These are phyloP conservation scores for Pollenia labialis DNA, from an alignment of 2,888 invertebrate genomes.

Conservation along the genomic window DNA sequence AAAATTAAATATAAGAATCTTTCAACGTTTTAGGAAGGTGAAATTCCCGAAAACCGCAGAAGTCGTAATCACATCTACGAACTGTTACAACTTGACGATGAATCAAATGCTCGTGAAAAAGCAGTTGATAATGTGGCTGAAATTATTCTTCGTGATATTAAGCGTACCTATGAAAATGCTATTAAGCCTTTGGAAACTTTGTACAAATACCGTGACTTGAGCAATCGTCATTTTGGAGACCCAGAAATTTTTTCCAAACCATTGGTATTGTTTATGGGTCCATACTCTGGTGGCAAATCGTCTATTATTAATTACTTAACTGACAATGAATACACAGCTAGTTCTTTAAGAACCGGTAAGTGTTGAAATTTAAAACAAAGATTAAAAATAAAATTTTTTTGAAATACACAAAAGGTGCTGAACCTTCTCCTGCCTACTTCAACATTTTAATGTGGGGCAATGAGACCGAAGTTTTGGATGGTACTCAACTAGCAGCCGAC, in stretches of 20 bases:
- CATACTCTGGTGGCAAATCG: constrained; percentile 98
- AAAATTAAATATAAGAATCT: not conserved
- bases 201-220: constrained; percentile 96
- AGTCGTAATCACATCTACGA: constrained; percentile 92
- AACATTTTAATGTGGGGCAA: constrained; percentile 96
- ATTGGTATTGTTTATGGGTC: constrained; percentile 96
- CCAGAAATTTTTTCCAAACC: constrained; percentile 98
- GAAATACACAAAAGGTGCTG: constrained; percentile 88
- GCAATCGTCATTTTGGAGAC: constrained; percentile 96
- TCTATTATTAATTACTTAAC: constrained; percentile 96
- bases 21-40: constrained; percentile 85
- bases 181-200: constrained; percentile 95
- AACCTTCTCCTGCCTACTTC: constrained; percentile 96
- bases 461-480: constrained; percentile 93
- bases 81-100: constrained; percentile 91
- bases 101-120: constrained; percentile 89
- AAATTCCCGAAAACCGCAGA: constrained; percentile 91
- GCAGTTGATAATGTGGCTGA: constrained; percentile 90
- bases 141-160: constrained; percentile 92
- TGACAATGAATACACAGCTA: constrained; percentile 92
- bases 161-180: constrained; percentile 92
- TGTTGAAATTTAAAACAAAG: not conserved
- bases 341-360: constrained; percentile 93
- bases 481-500: constrained; percentile 97
- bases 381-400: not conserved